phyloP scores from a whole-genome alignment of 2,113 vertebrate genomes.

The Megaptera novaeangliae region DNA sequence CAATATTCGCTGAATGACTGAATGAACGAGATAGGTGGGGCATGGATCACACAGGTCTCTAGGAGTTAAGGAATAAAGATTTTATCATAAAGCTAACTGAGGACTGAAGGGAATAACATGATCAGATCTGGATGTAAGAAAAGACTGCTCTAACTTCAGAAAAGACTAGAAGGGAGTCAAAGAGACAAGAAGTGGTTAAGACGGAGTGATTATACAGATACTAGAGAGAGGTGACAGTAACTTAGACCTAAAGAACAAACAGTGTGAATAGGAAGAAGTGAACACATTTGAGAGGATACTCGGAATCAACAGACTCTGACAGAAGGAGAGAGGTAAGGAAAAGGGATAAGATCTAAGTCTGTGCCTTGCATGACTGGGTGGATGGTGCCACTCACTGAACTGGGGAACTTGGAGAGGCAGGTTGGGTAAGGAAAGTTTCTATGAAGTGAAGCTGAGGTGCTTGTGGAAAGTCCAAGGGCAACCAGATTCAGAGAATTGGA shows the following conservation, averaged over 20 bases:
- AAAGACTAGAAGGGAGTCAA: neutral
- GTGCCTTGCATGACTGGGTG: neutral
- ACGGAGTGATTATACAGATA: neutral
- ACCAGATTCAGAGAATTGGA: neutral
- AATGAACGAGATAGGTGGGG: neutral
- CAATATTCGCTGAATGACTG: neutral
- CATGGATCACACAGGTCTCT: neutral
- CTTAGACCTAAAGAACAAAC: neutral
- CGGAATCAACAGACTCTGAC: neutral
- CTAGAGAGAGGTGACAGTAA: neutral
- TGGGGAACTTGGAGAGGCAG: neutral
- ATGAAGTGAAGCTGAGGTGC: neutral
- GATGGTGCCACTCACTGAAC: neutral
- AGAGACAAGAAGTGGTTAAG: neutral
- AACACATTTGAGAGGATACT: neutral
- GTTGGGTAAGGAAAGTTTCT: neutral
- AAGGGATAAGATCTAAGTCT: neutral
- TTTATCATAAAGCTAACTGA: neutral
- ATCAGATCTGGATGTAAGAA: neutral
- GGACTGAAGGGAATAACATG: neutral
- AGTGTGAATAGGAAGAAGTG: neutral
- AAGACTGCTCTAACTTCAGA: neutral
- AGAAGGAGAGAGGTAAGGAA: neutral
- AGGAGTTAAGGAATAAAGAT: neutral
- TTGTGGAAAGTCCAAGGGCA: neutral